Base-by-base conservation (phyloP, 2,797 vertebrate species). In the Leuciscus waleckii region DNA sequence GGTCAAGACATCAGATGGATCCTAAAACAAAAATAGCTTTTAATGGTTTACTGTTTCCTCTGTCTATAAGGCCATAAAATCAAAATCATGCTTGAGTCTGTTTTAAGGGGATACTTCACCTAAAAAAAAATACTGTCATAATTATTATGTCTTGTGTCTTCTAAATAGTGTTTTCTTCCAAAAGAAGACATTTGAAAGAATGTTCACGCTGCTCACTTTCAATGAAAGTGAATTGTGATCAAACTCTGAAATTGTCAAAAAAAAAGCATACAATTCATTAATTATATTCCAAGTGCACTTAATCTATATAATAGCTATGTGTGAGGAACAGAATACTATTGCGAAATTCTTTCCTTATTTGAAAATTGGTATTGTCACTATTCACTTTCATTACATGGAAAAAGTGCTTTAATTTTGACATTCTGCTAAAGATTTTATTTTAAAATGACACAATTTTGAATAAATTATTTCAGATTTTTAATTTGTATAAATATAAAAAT, bases 1-100 rank as follows among this genome's bases (percentile, higher is more conserved):
- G 13, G 49, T 69, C 26, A 58, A 78, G 46, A 81, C 51, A 63
- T 21, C 67, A 73, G 23, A 63, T 26, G 69, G 56, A 78, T 23
- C 9, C 41, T 81, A n/a, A 74, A 81, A 81, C 73, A 65, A 78
- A 75, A 81, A 17, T 43, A 49, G 43, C 37, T 46, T 68, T 67
- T 17, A 67, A 21, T 68, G 61, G 17, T 65, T 37, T 39, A 49
- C 58, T 56, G 29, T 77, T 69, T 70, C 51, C 32, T 70, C 29
- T 76, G 2, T 76, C 29, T 79, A 7, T 54, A 71, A 14, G 9
- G 75, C 23, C 21, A 35, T 63, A 29, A 58, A 71, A 49, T 43
- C 3, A 4, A 37, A 63, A 32, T 37, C 29, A 39, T 16, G 16
- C 10, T 51, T n/a, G 41, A 23, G 35, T 51, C 70, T 37, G 26